Base-by-base conservation (phyloP, 2,113 vertebrate genomes). In the Menura novaehollandiae region DNA sequence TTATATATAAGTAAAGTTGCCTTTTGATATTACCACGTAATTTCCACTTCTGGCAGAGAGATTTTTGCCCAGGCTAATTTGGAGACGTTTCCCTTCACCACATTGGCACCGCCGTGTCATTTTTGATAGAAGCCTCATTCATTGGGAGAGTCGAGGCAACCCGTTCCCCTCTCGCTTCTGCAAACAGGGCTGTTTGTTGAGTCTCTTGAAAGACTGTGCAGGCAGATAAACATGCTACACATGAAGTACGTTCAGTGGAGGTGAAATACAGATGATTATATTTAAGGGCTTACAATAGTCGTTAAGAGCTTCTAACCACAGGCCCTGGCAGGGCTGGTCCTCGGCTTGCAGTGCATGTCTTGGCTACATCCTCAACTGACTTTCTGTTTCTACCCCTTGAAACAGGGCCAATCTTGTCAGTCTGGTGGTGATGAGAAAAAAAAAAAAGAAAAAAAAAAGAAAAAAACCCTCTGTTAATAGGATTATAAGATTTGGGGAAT, bases 271-370 rank as follows among this genome's bases (percentile, higher is more conserved):
- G 97, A 98, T 96, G 96, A 98, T 98, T 97, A 97, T 96, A 88
- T 96, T 98, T 98, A 98, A 98, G 97, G 96, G 93, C 97, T 98
- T 98, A 98, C 98, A 98, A 98, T 98, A 98, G 97, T 98, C 77
- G 97, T 98, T 98, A 98, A 98, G 97, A 98, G 98, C 97, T 98
- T 97, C 98, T 97, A 98, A 98, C 97, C 98, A 92, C 98, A 98
- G 93, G 91, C 90, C 68, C 95, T 97, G 95, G 93, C 96, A 96
- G 91, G 67, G 56, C 84, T 73, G 63, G 88, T 68, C 78, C 95
- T 95, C 55, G 0, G 88, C 93, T 97, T 44, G 72, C 90, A 91
- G 89, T 86, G 90, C 97, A 96, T 96, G 75, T 95, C 86, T 93
- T 97, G 96, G 95, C 97, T 96, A 75, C 91, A 95, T 94, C 81